A percentile compares a stretch with the other conserved stretches of the same genome.
Conservation (phyloP, 1,140 invertebrate genomes). For the Apis laboriosa region DNA sequence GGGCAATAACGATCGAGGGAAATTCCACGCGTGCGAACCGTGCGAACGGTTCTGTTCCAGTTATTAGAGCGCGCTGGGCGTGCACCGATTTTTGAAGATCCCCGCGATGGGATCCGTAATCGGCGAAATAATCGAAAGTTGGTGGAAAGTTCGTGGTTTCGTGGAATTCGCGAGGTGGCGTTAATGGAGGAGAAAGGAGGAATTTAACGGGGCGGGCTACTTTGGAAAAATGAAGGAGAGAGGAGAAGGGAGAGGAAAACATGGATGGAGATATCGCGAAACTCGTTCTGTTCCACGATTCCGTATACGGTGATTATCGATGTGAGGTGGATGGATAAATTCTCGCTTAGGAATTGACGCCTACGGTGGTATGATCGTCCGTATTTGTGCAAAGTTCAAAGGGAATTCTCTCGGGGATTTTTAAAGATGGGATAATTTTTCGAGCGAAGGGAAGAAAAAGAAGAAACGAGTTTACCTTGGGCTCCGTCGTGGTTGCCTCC, state of each 20-base stretch:
- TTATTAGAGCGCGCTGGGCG: background rate
- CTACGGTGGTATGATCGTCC: background rate
- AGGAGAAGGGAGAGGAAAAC: background rate
- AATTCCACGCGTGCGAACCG: background rate
- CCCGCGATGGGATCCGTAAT: background rate
- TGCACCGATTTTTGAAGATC: too few relatives aligned
- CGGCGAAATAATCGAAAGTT: background rate
- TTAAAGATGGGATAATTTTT: background rate
- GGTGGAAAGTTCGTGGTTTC: background rate
- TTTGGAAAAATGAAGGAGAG: background rate
- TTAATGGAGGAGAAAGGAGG: background rate
- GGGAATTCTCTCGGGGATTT: too few relatives aligned
- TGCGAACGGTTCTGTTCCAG: conserved; percentile 21
- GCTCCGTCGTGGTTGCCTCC: background rate
- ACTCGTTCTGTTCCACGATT: background rate
- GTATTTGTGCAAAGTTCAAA: background rate
- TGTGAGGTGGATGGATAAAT: background rate
- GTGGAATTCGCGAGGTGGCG: background rate
- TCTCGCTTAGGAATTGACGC: too few relatives aligned
- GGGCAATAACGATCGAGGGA: conserved; percentile 9
- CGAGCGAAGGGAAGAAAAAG: background rate
- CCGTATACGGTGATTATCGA: background rate
- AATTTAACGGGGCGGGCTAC: background rate
- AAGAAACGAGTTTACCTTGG: background rate
- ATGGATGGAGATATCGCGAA: background rate